Base-by-base conservation (phyloP, 2,888 invertebrate genomes). In the Heteromurus nitidus region DNA sequence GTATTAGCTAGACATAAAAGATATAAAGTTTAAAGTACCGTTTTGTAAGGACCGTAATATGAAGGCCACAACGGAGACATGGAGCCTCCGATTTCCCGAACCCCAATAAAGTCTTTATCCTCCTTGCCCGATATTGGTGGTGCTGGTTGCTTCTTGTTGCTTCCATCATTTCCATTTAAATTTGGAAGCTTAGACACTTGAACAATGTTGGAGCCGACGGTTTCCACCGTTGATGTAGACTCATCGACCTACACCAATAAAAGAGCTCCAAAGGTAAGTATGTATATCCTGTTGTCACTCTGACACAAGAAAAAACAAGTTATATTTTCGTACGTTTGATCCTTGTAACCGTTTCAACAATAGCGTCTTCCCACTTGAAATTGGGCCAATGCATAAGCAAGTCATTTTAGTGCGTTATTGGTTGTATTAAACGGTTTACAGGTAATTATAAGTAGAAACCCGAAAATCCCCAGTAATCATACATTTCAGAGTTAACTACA, bases 61-160 rank as follows among this genome's bases (percentile, higher is more conserved):
- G 93, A 93, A 24, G 91, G 92, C 95, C 95, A 96, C 68, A 95
- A 90, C 2, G 95, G 93, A 69, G 94, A 94, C 94, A 96, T 94
- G 84, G 92, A 92, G 1, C 95, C 95, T 0, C 96, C 95, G 28
- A 95, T 91, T 90, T 96, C 96, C 69, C 94, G 90, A 18, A 96
- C 90, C 2, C 92, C 88, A 74, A 91, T 69, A 18, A 75, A 58
- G 50, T 90, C 88, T 91, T 90, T 88, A 91, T 91, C 86, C 91
- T 91, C 55, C 91, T 91, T 79, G n/a, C 44, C 55, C 7, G 68
- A 26, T 3, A 24, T 62, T 1, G 62, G 3, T 24, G 7, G 9
- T 13, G 44, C 22, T 3, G 7, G 85, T 90, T 87, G 80, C 31
- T 30, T 72, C 44, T 80, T 83, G 30, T 76, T 74, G 7, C 44